These are phyloP conservation scores for Ivindomyrus marchei DNA, from an alignment of 2,113 vertebrate species.

Conservation along the genomic window DNA sequence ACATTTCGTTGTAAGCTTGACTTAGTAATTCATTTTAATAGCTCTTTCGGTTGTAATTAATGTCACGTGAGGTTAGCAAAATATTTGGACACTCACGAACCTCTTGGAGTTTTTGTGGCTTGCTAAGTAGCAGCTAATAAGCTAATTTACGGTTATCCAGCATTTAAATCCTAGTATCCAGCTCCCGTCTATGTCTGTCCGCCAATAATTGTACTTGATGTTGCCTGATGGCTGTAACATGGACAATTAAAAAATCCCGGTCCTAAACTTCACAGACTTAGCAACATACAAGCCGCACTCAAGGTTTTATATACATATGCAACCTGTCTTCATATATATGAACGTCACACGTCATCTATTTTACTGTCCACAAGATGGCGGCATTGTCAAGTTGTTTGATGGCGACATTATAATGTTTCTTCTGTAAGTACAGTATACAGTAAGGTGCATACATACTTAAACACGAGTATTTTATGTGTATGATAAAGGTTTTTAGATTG, in stretches of 20 bases:
- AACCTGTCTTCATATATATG: background rate
- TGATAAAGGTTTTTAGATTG: background rate
- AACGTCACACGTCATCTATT: background rate
- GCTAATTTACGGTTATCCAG: background rate
- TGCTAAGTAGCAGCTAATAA: background rate
- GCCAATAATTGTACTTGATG: background rate
- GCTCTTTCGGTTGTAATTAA: background rate
- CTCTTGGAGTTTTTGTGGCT: background rate
- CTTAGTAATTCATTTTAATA: background rate
- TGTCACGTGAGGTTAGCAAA: background rate
- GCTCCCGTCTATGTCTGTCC: background rate
- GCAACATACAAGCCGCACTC: background rate
- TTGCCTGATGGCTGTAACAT: background rate
- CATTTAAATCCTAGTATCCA: background rate
- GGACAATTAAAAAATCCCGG: background rate
- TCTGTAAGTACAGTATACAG: background rate
- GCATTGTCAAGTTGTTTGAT: conserved; percentile 36
- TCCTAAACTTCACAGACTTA: background rate
- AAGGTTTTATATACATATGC: no score
- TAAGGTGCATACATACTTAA: background rate
- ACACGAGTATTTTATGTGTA: background rate
- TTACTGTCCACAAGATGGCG: conserved; percentile 49
- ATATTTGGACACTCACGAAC: background rate
- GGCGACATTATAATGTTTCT: conserved; percentile 35
- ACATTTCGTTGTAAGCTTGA: background rate